Conservation (phyloP, 2,113 vertebrate species). For the Illadopsis cleaveri region DNA sequence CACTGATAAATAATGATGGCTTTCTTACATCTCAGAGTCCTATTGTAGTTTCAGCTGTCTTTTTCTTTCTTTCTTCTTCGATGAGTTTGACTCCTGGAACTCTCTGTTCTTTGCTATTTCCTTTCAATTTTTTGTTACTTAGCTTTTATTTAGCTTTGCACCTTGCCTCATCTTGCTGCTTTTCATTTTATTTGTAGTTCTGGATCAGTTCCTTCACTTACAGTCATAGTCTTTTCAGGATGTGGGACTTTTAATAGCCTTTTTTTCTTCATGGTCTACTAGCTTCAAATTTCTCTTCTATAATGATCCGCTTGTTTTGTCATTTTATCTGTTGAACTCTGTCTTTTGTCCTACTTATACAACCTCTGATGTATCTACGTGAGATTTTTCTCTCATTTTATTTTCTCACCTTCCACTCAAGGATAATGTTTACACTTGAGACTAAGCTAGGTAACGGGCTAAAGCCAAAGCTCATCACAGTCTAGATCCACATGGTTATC, state of each 20-base stretch:
- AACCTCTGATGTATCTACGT: background rate
- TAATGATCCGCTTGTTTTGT: background rate
- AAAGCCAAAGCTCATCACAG: background rate
- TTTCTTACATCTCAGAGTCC: background rate
- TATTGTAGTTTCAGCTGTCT: background rate
- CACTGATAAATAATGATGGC: background rate
- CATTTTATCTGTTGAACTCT: background rate
- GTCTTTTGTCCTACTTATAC: background rate
- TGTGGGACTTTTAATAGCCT: background rate
- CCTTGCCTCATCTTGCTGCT: background rate
- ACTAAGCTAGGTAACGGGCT: background rate
- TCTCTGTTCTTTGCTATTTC: background rate
- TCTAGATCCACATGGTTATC: background rate
- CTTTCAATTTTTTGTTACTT: constrained; percentile 5
- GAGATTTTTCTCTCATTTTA: background rate
- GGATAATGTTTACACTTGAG: background rate
- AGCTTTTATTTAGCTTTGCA: constrained; percentile 8
- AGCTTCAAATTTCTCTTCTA: background rate
- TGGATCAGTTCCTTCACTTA: constrained; percentile 6
- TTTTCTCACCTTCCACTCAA: background rate
- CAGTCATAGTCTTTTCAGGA: background rate
- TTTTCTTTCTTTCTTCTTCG: background rate
- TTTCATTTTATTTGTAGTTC: constrained; percentile 10
- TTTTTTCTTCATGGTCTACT: background rate
- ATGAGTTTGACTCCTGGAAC: background rate